Conservation (phyloP, 2,113 vertebrate genomes). For the Ailuropoda melanoleuca region DNA sequence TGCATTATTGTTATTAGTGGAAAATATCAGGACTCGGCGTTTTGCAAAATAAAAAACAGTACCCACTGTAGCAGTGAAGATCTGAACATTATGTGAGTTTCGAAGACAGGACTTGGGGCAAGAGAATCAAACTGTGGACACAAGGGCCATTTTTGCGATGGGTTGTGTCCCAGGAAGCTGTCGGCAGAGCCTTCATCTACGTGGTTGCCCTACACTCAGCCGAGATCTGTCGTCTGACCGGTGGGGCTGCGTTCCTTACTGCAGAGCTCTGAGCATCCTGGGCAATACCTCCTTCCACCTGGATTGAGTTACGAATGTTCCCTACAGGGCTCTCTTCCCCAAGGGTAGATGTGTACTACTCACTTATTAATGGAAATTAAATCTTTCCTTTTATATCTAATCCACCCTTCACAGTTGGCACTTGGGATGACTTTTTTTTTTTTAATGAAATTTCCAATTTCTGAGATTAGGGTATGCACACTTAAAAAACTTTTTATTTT, state of each 20-base stretch:
- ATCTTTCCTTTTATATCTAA: conserved; percentile 43
- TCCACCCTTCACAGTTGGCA: neutral
- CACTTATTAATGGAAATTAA: conserved; percentile 50
- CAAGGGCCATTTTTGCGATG: neutral
- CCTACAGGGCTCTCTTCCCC: conserved; percentile 32
- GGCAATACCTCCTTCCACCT: neutral
- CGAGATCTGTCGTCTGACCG: neutral
- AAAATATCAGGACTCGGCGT: neutral
- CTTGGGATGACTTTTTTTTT: neutral
- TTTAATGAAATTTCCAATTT: neutral
- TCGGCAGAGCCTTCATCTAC: neutral
- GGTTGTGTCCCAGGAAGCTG: neutral
- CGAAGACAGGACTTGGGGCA: neutral
- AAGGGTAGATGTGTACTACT: neutral
- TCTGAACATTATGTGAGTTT: neutral
- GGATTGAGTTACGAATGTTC: conserved; percentile 48
- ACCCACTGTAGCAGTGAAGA: neutral
- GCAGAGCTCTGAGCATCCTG: neutral
- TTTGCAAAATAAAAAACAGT: conserved; percentile 17
- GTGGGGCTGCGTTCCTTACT: neutral
- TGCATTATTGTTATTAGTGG: neutral
- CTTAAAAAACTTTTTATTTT: conserved; percentile 27
- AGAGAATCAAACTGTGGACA: neutral
- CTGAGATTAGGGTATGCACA: neutral
- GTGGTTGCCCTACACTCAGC: neutral